phyloP scores from a whole-genome alignment of 2,113 vertebrate genomes.

The Morphnarchus princeps region DNA sequence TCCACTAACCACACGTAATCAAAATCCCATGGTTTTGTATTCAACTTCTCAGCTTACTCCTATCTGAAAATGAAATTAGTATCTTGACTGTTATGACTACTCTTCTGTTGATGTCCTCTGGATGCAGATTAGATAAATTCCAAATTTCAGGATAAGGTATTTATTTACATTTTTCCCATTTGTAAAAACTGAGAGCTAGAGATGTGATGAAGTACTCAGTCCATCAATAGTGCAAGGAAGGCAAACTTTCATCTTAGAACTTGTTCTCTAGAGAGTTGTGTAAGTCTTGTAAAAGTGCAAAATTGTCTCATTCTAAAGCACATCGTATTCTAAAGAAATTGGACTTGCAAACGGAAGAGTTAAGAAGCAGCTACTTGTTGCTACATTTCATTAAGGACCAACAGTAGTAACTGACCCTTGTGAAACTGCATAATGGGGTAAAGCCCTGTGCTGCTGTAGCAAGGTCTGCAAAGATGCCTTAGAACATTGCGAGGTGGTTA shows the following conservation, averaged over 20 bases:
- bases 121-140: not conserved
- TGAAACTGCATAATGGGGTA: not conserved
- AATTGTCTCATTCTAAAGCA: not conserved
- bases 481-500: not conserved
- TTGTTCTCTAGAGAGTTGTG: not conserved
- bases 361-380: not conserved
- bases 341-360: not conserved
- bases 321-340: not conserved
- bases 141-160: not conserved
- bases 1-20: constrained; percentile 45
- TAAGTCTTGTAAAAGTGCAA: not conserved
- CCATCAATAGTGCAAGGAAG: not conserved
- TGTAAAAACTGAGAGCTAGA: not conserved
- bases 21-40: constrained; percentile 45
- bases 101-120: not conserved
- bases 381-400: not conserved
- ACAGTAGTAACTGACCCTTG: not conserved
- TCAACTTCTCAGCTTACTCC: constrained; percentile 23
- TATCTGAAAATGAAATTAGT: constrained; percentile 49
- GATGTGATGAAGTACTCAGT: not conserved
- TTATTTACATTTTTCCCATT: constrained; percentile 5
- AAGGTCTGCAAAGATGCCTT: not conserved
- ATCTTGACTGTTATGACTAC: not conserved
- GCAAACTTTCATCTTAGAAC: not conserved
- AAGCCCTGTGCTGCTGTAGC: not conserved